Percentiles rank a stretch among this genome's conserved stretches.
These are phyloP conservation scores for Schizopygopsis malacanthus DNA, from an alignment of 2,797 vertebrate species.

Conservation along the genomic window DNA sequence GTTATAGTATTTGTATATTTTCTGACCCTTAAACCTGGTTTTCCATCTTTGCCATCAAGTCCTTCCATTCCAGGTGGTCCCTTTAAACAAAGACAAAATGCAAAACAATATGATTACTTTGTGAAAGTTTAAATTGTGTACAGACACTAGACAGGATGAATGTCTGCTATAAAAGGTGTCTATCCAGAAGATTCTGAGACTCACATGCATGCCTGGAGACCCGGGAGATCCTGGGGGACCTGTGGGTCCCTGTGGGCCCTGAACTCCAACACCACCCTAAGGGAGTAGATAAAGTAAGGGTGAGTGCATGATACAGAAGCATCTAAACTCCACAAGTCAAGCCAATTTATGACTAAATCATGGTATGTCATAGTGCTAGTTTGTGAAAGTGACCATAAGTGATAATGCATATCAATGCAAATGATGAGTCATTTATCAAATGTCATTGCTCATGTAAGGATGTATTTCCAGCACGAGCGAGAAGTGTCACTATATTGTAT, in stretches of 20 bases:
- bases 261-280: slow-evolving; percentile 85
- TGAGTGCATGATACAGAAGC: not conserved
- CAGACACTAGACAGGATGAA: not conserved
- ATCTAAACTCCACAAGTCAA: slow-evolving; percentile 3
- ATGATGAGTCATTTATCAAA: not conserved
- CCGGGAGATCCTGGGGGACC: slow-evolving; percentile 86
- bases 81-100: slow-evolving; percentile 69
- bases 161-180: not conserved
- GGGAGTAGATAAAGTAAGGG: slow-evolving; percentile 14
- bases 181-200: slow-evolving; percentile 5
- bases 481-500: slow-evolving; percentile 14
- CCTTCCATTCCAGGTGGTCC: slow-evolving; percentile 91
- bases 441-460: not conserved
- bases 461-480: slow-evolving; percentile 1
- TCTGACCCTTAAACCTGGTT: slow-evolving; percentile 88
- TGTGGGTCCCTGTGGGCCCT: slow-evolving; percentile 83
- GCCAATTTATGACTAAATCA: not conserved
- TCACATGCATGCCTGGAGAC: slow-evolving; percentile 86
- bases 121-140: not conserved
- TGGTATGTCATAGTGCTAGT: not conserved
- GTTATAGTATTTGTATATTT: not conserved
- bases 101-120: not conserved
- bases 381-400: slow-evolving; percentile 22
- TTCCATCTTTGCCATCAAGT: slow-evolving; percentile 92
- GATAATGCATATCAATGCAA: slow-evolving; percentile 12